Conservation (phyloP, 2,797 vertebrate genomes). For the Liasis olivaceus region DNA sequence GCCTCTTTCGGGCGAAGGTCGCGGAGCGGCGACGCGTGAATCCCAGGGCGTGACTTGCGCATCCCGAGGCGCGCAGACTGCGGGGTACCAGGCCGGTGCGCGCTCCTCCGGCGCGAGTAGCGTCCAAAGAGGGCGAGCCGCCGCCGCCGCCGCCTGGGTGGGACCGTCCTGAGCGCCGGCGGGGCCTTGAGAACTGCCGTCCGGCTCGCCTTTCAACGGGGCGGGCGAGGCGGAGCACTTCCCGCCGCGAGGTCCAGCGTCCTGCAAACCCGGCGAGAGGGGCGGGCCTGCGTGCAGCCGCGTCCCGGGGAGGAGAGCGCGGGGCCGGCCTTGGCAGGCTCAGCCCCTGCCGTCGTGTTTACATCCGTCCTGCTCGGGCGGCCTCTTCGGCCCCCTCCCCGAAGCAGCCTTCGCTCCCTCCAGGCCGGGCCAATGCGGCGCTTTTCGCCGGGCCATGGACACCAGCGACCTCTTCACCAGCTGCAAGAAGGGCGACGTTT, state of each 20-base stretch:
- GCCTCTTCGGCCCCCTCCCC: background rate
- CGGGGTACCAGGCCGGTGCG: background rate
- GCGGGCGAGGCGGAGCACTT: background rate
- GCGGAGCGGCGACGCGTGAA: background rate
- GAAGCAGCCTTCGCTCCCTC: background rate
- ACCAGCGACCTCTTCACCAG: background rate
- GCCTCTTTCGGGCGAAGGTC: background rate
- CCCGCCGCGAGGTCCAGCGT: background rate
- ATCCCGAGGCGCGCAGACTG: background rate
- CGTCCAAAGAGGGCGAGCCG: background rate
- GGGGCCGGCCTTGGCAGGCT: background rate
- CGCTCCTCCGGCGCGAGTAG: too few relatives aligned
- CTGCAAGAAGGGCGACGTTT: background rate
- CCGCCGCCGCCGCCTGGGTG: background rate
- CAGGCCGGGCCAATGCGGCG: background rate
- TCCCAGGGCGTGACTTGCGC: background rate
- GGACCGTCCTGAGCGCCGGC: background rate
- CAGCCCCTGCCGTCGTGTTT: background rate
- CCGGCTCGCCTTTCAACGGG: background rate
- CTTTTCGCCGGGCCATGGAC: background rate
- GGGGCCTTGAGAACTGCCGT: background rate
- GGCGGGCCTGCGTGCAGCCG: background rate
- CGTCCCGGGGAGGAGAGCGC: background rate
- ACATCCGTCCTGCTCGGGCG: background rate
- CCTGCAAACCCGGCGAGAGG: background rate